A percentile compares a stretch with the other conserved stretches of the same genome.
These are phyloP conservation scores for Cydia splendana DNA, from an alignment of 1,140 invertebrate species.

Conservation along the genomic window DNA sequence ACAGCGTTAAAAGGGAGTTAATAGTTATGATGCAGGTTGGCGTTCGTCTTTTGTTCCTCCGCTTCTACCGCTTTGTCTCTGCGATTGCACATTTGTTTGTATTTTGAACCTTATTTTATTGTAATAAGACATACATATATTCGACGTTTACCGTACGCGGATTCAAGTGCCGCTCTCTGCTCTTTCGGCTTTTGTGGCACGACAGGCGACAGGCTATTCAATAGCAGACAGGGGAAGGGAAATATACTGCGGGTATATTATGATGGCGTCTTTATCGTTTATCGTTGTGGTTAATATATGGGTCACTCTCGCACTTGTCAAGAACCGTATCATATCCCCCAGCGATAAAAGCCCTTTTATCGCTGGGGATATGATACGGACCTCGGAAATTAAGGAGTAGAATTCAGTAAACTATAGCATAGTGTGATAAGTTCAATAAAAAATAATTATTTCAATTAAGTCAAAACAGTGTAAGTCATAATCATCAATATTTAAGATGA, in stretches of 20 bases:
- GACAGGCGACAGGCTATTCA: constrained; percentile 2
- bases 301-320: background rate
- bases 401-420: background rate
- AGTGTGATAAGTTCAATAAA: too few relatives aligned
- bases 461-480: too few relatives aligned
- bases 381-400: background rate
- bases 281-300: background rate
- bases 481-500: too few relatives aligned
- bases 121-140: background rate
- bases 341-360: constrained; percentile 1
- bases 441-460: too few relatives aligned
- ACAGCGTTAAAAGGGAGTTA: constrained; percentile 21
- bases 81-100: background rate
- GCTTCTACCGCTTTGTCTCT: background rate
- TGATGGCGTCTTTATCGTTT: background rate
- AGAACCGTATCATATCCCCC: background rate
- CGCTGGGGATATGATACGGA: too few relatives aligned
- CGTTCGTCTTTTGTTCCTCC: background rate
- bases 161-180: constrained; percentile 1
- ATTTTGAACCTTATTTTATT: background rate
- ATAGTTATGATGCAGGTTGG: constrained; percentile 15
- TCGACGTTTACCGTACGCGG: background rate
- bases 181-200: constrained; percentile 21
- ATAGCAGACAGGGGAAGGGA: background rate
- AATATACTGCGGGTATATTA: constrained; percentile 7